Percentiles rank a stretch among this genome's conserved stretches.
These are phyloP conservation scores for Microcebus jonahi DNA, from an alignment of 2,113 vertebrate genomes.

Conservation along the genomic window DNA sequence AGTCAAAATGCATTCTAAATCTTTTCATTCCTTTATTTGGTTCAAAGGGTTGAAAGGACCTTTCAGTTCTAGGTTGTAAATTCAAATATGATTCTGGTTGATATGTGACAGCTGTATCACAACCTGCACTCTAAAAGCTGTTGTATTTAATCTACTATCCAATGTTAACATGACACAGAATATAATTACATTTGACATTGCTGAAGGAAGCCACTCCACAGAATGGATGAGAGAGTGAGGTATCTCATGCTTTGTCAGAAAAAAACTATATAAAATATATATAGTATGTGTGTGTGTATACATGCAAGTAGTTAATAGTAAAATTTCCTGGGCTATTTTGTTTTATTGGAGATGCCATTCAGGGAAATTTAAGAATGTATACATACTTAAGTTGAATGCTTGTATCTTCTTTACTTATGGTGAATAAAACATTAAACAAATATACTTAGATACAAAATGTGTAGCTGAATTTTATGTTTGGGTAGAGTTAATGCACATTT, in stretches of 20 bases:
- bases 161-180: constrained; percentile 43
- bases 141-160: neutral
- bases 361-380: neutral
- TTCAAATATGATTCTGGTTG: constrained; percentile 57
- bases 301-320: neutral
- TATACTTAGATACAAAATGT: neutral
- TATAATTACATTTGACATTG: constrained; percentile 58
- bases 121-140: constrained; percentile 45
- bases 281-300: too few relatives aligned
- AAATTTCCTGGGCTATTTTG: neutral
- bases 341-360: neutral
- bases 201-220: neutral
- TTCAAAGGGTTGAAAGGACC: constrained; percentile 53
- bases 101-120: constrained; percentile 61
- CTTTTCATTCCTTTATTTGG: neutral
- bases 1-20: constrained; percentile 38
- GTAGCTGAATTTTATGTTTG: neutral
- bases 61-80: constrained; percentile 59
- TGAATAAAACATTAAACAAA: neutral
- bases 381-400: neutral
- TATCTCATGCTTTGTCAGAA: neutral
- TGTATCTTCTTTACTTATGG: neutral
- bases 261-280: neutral
- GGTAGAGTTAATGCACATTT: neutral
- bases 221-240: neutral